A percentile compares a stretch with the other conserved stretches of the same genome.
These are phyloP conservation scores for Yponomeuta sedellus DNA, from an alignment of 2,888 invertebrate genomes.

Conservation along the genomic window DNA sequence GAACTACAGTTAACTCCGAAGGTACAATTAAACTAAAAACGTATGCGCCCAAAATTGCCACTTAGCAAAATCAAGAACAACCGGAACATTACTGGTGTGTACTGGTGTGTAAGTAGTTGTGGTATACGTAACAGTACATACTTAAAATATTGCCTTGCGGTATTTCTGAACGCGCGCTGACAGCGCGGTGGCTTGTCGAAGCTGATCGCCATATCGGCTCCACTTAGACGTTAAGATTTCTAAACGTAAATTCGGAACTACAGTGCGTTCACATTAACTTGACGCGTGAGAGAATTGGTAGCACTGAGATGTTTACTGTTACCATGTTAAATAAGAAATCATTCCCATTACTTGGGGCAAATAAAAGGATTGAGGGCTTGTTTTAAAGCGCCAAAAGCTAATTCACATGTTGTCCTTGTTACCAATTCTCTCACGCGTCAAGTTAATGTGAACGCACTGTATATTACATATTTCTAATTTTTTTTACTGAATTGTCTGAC, in stretches of 20 bases:
- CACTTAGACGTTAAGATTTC: not conserved
- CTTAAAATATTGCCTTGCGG: constrained; percentile 47
- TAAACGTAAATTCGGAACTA: not conserved
- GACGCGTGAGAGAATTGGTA: no score
- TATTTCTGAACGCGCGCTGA: constrained; percentile 30
- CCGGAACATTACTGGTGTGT: constrained; percentile 42
- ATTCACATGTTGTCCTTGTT: no score
- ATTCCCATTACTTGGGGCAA: no score
- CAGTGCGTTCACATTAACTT: no score
- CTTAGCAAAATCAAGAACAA: constrained; percentile 36
- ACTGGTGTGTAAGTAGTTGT: constrained; percentile 24
- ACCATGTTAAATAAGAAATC: no score
- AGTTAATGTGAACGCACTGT: no score
- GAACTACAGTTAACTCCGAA: not conserved
- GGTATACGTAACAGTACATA: constrained; percentile 29
- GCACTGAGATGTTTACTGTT: no score
- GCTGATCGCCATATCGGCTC: not conserved
- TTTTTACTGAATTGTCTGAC: no score
- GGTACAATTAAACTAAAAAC: not conserved
- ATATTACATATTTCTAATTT: no score
- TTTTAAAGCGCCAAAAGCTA: no score
- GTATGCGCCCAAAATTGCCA: not conserved
- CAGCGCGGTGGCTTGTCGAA: not conserved
- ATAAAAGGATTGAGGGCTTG: no score
- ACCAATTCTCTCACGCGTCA: no score